Evolutionary conservation across 2,113 vertebrate species (phyloP), one percentile per base, ranked within the genome.

Genomic region (Paratilapia polleni): DNA sequence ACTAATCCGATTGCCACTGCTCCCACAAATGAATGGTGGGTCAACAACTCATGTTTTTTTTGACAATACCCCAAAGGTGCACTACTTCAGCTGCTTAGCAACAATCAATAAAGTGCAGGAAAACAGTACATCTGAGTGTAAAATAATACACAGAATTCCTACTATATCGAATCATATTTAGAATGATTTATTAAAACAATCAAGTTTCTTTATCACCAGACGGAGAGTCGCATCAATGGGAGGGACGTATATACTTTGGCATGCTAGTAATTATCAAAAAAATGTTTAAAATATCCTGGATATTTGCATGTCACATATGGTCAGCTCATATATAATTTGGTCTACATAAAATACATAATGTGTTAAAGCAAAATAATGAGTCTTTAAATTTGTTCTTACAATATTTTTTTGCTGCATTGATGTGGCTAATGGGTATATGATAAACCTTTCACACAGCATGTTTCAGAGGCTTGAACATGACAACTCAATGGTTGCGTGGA

Each of bases 1-100:
- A 83, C 63, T 87, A 92, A 94, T 92, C 89, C 41, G 24, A 89
- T 82, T 82, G 73, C 63, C 28, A 75, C 73, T 84, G 68, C 74
- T 78, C 54, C 34, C 58, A 80, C 64, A 81, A 84, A 87, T 78
- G 57, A 85, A 82, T 76, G 34, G 62, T 78, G 78, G 76, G 79
- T 87, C 84, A 90, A 93, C 81, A 87, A 74, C 76, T 81, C 70
- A 54, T 70, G 74, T 60, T 78, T 47, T 78, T 47, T 73, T 52
- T 56, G 31, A 89, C 75, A 80, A 49, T 15, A 79, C 43, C 6
- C 34, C 76, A n/a, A 26, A 73, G 24, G 49, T 28, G 26, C 80
- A 70, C 10, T 22, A 10, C 47, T 77, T 81, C 20, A 81, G 74
- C 81, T 83, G 77, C 76, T 85, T 84, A 86, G 77, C 78, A 91